Evolutionary conservation across 2,888 invertebrate species (phyloP).

Genomic region (Kuschelorhynchus macadamiae): DNA sequence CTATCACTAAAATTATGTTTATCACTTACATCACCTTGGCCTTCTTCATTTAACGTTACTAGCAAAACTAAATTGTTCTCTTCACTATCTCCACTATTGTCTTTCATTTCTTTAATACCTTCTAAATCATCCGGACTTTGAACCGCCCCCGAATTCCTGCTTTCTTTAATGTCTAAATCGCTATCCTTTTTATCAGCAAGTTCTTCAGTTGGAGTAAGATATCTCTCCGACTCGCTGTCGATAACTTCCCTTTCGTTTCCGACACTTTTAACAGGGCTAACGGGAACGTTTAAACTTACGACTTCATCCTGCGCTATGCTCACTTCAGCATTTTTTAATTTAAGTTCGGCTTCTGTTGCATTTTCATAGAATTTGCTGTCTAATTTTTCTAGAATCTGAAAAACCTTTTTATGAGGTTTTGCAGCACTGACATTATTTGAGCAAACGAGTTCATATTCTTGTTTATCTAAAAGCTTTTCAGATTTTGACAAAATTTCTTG

Average conservation of each 20-base stretch:
- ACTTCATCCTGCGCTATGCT: slow-evolving; percentile 4
- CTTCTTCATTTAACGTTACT: slow-evolving; percentile 49
- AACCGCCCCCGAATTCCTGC: slow-evolving; percentile 35
- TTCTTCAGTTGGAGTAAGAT: slow-evolving; percentile 78
- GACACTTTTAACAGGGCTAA: slow-evolving; percentile 58
- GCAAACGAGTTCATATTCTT: slow-evolving; percentile 50
- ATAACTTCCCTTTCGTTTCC: slow-evolving; percentile 73
- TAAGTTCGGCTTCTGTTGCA: slow-evolving; percentile 10
- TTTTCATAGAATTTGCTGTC: slow-evolving; percentile 1
- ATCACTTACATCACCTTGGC: slow-evolving; percentile 55
- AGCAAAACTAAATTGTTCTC: slow-evolving; percentile 21
- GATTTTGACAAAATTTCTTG: slow-evolving; percentile 71
- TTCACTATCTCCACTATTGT: slow-evolving; percentile 29
- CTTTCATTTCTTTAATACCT: slow-evolving; percentile 37
- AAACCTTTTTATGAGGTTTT: slow-evolving; percentile 25
- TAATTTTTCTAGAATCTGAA: slow-evolving; percentile 15
- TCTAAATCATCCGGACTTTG: slow-evolving; percentile 29
- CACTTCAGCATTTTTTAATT: slow-evolving; percentile 58
- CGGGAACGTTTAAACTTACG: slow-evolving; percentile 53
- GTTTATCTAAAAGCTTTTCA: slow-evolving; percentile 70
- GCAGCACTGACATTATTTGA: slow-evolving; percentile 27
- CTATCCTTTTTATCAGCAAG: slow-evolving; percentile 62
- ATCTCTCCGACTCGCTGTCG: slow-evolving; percentile 79
- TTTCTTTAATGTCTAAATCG: slow-evolving; percentile 43
- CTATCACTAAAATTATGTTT: slow-evolving; percentile 56